Percentiles rank a stretch among this genome's conserved stretches.
Conservation (phyloP, 2,888 invertebrate genomes). For the Tetranychus piercei region DNA sequence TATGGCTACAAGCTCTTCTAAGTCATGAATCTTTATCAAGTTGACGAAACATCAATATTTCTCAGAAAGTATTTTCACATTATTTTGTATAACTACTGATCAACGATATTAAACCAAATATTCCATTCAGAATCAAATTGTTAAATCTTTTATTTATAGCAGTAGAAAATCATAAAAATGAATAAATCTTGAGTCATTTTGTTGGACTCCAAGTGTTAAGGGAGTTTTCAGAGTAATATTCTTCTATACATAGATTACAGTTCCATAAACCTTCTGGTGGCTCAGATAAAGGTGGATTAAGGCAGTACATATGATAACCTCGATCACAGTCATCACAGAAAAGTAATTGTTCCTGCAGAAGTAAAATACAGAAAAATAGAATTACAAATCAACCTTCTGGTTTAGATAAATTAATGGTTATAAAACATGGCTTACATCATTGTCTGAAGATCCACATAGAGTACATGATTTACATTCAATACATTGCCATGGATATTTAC, state of each 20-base stretch:
- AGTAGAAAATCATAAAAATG: constrained; percentile 23
- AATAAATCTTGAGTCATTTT: constrained; percentile 11
- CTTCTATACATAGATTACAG: constrained; percentile 28
- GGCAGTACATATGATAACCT: constrained; percentile 93
- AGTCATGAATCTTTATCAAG: no score
- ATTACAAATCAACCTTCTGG: constrained; percentile 98
- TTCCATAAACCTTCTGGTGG: constrained; percentile 63
- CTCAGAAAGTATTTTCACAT: no score
- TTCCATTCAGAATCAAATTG: no score
- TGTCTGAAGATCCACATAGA: constrained; percentile 93
- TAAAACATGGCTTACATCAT: constrained; percentile 59
- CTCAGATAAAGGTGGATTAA: constrained; percentile 73
- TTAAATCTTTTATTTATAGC: constrained; percentile 23
- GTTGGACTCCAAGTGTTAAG: no score
- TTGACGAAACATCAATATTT: no score
- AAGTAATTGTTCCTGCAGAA: constrained; percentile 69
- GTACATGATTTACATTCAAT: constrained; percentile 99
- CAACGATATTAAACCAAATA: no score
- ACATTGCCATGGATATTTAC: constrained; percentile 99
- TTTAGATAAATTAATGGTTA: no score
- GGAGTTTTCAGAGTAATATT: no score
- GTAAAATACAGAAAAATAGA: constrained; percentile 94
- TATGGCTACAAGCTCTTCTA: no score
- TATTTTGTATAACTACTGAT: no score
- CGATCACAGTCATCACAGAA: constrained; percentile 90